Evolutionary conservation across 2,113 vertebrate species (phyloP), one percentile per base, ranked within the genome.

Genomic region (Theristicus caerulescens): DNA sequence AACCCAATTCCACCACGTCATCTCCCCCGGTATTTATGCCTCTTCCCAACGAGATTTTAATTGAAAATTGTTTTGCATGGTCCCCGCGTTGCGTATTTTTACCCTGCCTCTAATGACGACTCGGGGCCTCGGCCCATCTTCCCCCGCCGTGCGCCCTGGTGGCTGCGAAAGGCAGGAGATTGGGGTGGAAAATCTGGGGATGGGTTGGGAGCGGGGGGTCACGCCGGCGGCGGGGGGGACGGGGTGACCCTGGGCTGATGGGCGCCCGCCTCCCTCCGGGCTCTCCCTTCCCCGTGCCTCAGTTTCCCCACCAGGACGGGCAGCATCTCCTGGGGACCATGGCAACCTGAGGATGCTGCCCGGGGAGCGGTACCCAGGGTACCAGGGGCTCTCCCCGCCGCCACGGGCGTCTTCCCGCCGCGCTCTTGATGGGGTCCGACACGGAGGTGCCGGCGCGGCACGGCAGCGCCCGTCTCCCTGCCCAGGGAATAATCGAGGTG

Each of bases 401-500:
- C 54, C 25, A 22, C 32, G 4, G 17, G 55, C 51, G 12, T 27
- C 64, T 42, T 25, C 22, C 36, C 47, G 10, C 82, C 34, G 27
- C 27, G 44, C 27, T 76, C 82, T 38, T 57, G 86, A 92, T 87
- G 87, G 94, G 67, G 72, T 94, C 86, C 44, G 66, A 86, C 84
- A 36, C 13, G 47, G 80, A 81, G 86, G 74, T 88, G 76, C 90
- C 81, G 4, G 34, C 90, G 78, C 73, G 40, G 96, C 92, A 67
- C 7, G 4, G 24, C n/a, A 26, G 36, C 65, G 1, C 93, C 85
- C 29, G 38, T 90, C 52, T 94, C 77, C 52, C 58, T 52, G 49
- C 51, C 97, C 40, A 25, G 84, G 87, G 96, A 90, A 94, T 97
- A 97, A 97, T 96, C 64, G 85, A 97, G 97, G 95, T 86, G 97